These are phyloP conservation scores for Unio pictorum DNA, from an alignment of 2,888 invertebrate genomes.

Conservation along the genomic window DNA sequence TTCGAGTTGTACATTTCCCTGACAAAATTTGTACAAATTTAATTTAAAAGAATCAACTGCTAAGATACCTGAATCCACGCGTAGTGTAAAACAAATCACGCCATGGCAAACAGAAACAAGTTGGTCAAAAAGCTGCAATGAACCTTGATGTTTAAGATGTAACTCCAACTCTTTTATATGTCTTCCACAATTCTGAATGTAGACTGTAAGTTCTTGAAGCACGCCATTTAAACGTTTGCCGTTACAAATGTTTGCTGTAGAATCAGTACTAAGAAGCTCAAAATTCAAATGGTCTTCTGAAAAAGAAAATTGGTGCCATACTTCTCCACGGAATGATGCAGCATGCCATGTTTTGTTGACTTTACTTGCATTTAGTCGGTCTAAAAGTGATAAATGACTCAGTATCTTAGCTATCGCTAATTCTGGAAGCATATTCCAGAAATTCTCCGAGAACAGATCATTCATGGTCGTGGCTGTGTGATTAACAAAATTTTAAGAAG, in stretches of 20 bases:
- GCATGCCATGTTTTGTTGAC: slow-evolving; percentile 32
- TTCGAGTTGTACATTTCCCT: slow-evolving; percentile 22
- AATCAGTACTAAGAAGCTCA: background rate
- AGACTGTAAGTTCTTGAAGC: slow-evolving; percentile 6
- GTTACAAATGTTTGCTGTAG: too few relatives aligned
- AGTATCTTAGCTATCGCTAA: slow-evolving; percentile 29
- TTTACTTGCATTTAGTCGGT: slow-evolving; percentile 18
- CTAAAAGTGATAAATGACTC: slow-evolving; percentile 20
- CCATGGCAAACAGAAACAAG: slow-evolving; percentile 22
- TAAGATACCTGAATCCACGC: slow-evolving; percentile 15
- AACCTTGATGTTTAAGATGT: slow-evolving; percentile 16
- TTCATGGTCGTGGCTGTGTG: too few relatives aligned
- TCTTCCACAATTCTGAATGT: slow-evolving; percentile 21
- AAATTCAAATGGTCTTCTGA: slow-evolving; percentile 9
- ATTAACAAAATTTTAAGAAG: background rate
- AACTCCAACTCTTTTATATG: slow-evolving; percentile 21
- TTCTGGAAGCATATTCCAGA: slow-evolving; percentile 36
- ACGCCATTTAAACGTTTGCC: background rate
- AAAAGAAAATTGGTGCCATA: slow-evolving; percentile 29
- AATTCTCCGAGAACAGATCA: slow-evolving; percentile 5
- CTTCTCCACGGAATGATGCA: slow-evolving; percentile 22
- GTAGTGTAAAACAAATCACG: slow-evolving; percentile 13
- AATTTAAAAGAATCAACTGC: slow-evolving; percentile 14
- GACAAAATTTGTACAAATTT: slow-evolving; percentile 18
- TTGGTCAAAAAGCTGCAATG: slow-evolving; percentile 21